Base-by-base conservation (phyloP, 2,888 invertebrate species). In the Melanchra persicariae region DNA sequence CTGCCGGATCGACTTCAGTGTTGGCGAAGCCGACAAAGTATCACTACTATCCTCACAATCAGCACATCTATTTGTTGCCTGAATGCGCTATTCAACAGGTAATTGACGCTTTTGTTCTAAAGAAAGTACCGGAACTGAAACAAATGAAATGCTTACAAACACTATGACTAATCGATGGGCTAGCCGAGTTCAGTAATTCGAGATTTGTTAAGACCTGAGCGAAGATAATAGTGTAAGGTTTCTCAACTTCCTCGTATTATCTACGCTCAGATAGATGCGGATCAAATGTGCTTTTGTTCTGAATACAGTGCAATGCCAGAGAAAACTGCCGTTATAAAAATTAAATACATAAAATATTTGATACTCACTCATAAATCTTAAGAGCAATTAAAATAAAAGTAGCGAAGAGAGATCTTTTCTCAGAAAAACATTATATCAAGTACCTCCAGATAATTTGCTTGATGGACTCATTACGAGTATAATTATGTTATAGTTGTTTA, bases 1-100 rank as follows among this genome's bases (percentile, higher is more conserved):
- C 97, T 61, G 97, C 97, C 57, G 97, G 97, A 26, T 97, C 97
- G 57, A 97, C 97, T 76, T 97, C 97, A 70, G 97, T 97, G 58
- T 95, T 98, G 82, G 98, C 98, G 62, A 98, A 98, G 92, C 98
- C 98, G 37, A 98, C 98, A 80, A 98, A 98, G 96, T 98, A 99
- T 95, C 98, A 99, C 93, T 98, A 98, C 96, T 98, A 98, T 93
- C 98, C 98, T 43, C 98, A 98, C 95, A 98, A 98, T 95, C 98
- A 98, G 94, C 98, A 98, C 95, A 98, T 98, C 90, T 98, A 98
- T 95, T 96, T 98, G 89, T 96, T 99, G 87, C 99, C 99, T 79
- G 99, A 99, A 95, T 99, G 99, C 95, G 99, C 99, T 83, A 98
- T 99, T 87, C 99, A 99, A 95, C 99, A 99, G 96, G 98, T 96